These are phyloP conservation scores for Hemibates koningsi DNA, from an alignment of 2,113 vertebrate species.

Conservation along the genomic window DNA sequence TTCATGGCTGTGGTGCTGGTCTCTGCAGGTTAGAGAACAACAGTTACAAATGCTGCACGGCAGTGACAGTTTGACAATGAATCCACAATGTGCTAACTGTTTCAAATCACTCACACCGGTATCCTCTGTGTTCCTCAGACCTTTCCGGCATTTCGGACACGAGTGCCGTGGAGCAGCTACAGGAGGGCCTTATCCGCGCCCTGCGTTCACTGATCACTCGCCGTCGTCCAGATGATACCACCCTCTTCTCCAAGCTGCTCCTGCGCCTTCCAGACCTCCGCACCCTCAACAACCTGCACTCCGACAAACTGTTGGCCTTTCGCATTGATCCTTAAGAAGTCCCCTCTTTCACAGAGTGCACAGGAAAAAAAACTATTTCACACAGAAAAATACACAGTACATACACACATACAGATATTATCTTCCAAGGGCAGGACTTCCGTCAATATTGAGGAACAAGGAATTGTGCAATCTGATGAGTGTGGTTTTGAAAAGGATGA, in stretches of 20 bases:
- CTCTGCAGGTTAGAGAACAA: conserved; percentile 69
- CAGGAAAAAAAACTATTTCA: not conserved
- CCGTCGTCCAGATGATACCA: conserved; percentile 62
- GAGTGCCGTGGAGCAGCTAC: conserved; percentile 72
- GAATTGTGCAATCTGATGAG: conserved; percentile 22
- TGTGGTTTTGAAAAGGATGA: not conserved
- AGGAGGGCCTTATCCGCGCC: conserved; percentile 72
- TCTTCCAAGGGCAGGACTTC: conserved; percentile 27
- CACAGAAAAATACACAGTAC: not conserved
- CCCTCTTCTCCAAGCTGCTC: conserved; percentile 73
- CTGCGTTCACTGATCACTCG: conserved; percentile 68
- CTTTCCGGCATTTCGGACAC: conserved; percentile 65
- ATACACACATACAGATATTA: not conserved
- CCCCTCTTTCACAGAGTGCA: not conserved
- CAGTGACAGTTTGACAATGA: not conserved
- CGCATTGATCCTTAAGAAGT: conserved; percentile 70
- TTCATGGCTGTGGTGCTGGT: conserved; percentile 79
- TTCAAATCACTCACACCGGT: not conserved
- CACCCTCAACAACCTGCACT: conserved; percentile 77
- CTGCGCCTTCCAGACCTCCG: conserved; percentile 74
- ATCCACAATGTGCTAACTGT: not conserved
- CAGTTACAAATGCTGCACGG: not conserved
- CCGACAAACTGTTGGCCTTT: conserved; percentile 77
- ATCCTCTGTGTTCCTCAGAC: conserved; percentile 51
- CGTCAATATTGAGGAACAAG: not conserved